Base-by-base conservation (phyloP, 2,888 invertebrate genomes). In the Patella depressa region DNA sequence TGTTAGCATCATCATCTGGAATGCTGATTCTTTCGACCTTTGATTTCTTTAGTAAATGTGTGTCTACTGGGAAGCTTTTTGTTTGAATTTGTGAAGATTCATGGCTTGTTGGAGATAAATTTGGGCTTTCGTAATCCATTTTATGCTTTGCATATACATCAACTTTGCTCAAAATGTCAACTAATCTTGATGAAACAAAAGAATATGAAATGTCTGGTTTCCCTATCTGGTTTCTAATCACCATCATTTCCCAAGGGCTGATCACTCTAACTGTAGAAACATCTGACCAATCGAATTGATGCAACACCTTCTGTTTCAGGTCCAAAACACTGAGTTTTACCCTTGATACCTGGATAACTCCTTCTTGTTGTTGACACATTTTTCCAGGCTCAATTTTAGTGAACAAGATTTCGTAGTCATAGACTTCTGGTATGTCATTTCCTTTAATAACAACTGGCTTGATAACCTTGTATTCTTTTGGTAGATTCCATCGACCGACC, bases 221-320 rank as follows among this genome's bases (percentile, higher is more conserved):
- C 9, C 88, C 88, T 55, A 87, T 85, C 45, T 80, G 80, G 65
- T 81, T 84, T 65, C 81, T 74, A 75, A 84, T 82, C 9, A 86
- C 78, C 54, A 82, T 79, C 14, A 87, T 78, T 75, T 88, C 85
- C 83, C 84, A 88, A 5, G 86, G 85, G 11, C 83, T 85, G 2
- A 85, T 71, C 4, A 87, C 85, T n/a, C 81, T 75, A 11, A 88
- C 75, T 53, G 79, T 75, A 34, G 88, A 88, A 17, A 87, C 80
- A 72, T 84, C 84, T 2, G 73, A 71, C 83, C 85, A 85, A 53
- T 71, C 78, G 75, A 80, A 86, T 77, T 84, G 81, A 71, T 85
- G 83, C 12, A 86, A 80, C 14, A 79, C 77, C 24, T 78, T 81
- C 78, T 84, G 84, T 17, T 72, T 71, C 15, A 55, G 54, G 71